Evolutionary conservation across 2,888 invertebrate species (phyloP), one percentile per base, ranked within the genome.

Genomic region (Aspidapion aeneum): DNA sequence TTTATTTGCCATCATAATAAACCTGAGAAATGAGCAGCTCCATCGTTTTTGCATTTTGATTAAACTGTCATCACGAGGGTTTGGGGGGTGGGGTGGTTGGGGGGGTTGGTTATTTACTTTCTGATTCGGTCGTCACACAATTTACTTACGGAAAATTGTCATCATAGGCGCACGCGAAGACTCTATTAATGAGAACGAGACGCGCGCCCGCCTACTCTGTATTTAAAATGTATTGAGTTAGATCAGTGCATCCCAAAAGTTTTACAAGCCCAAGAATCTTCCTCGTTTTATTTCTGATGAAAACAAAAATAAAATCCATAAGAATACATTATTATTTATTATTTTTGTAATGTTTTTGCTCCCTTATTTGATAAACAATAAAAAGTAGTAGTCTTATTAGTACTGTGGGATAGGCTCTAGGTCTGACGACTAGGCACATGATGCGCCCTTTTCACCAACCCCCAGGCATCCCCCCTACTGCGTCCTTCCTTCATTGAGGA

Each of bases 31-130:
- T n/a, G n/a, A n/a, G n/a, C n/a, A n/a, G n/a, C n/a, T n/a, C n/a
- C n/a, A n/a, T 35, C 35, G 35, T 35, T 35, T 35, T 35, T 35
- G 35, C 35, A 62, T 62, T 58, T 54, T 56, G 56, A 56, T 62
- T 61, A 60, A 60, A 63, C 62, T 63, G 59, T 63, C 66, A 68
- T 66, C 63, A 61, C 58, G 66, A 63, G 63, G 62, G 65, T 67
- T 68, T 67, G 66, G 65, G 67, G 60, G 69, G 68, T 66, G 68
- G 67, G 67, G 61, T 66, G 67, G 68, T 66, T 65, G 64, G 61
- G 66, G 66, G 63, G 64, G 35, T 60, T 17, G 63, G 67, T 68
- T 68, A 69, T 69, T 68, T 66, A 61, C 62, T 59, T 66, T 56
- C 62, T 63, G 67, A 68, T 63, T 68, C 60, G 55, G 66, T 66